Evolutionary conservation across 2,113 vertebrate genomes (phyloP).

Genomic region (Acrocephalus kingi): DNA sequence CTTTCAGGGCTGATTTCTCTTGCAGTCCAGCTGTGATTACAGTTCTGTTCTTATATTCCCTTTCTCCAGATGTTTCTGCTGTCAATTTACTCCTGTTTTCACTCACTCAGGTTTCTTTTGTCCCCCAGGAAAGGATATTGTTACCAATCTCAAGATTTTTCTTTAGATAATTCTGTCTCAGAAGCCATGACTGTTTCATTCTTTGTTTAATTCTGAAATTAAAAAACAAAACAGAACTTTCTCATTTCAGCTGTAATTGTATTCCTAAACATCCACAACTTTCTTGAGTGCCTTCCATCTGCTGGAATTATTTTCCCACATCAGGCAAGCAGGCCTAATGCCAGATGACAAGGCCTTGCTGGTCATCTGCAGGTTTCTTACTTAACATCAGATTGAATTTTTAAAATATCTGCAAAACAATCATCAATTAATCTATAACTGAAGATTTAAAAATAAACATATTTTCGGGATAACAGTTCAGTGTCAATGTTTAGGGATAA

Average conservation of each 20-base stretch:
- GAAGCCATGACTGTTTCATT: neutral
- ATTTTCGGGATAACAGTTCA: neutral
- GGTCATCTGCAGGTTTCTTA: neutral
- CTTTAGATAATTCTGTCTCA: neutral
- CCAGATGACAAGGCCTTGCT: neutral
- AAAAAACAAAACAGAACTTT: neutral
- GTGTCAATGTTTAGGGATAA: neutral
- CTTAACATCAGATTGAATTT: neutral
- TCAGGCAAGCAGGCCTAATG: neutral
- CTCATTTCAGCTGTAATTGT: neutral
- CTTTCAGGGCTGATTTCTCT: neutral
- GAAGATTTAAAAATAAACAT: neutral
- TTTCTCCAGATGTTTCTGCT: neutral
- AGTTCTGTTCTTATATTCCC: neutral
- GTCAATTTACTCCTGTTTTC: conserved; percentile 8
- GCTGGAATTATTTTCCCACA: neutral
- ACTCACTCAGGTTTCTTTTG: neutral
- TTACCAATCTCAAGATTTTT: neutral
- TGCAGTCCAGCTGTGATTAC: neutral
- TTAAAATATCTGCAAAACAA: neutral
- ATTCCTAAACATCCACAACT: neutral
- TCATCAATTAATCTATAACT: neutral
- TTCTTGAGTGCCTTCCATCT: neutral
- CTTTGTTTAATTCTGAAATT: neutral
- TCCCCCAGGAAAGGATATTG: neutral